Conservation (phyloP, 2,113 vertebrate genomes). For the Empidonax traillii region DNA sequence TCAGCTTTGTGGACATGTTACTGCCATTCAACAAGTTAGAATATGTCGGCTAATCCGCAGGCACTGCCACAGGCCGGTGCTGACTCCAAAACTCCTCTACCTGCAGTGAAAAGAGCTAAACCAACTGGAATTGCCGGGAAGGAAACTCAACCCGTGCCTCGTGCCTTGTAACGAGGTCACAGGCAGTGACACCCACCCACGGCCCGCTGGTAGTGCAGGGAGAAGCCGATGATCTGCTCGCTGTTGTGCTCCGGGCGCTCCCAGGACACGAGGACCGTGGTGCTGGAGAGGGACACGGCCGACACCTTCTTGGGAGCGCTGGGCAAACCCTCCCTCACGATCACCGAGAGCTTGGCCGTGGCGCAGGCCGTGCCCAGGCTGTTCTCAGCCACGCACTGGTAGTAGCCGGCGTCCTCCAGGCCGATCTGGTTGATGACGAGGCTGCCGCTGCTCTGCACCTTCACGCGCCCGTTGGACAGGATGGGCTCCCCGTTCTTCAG, state of each 20-base stretch:
- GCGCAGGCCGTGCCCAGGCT: slow-evolving; percentile 89
- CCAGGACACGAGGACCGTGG: slow-evolving; percentile 87
- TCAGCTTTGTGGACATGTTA: rapidly evolving
- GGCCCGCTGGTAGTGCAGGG: slow-evolving; percentile 90
- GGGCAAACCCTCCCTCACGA: slow-evolving; percentile 92
- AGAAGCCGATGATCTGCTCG: slow-evolving; percentile 96
- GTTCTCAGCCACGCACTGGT: slow-evolving; percentile 95
- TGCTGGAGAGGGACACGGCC: slow-evolving; percentile 87
- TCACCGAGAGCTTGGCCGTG: slow-evolving; percentile 87
- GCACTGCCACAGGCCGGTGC: not conserved
- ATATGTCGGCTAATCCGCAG: not conserved
- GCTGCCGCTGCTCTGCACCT: slow-evolving; percentile 87
- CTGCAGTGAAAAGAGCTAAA: not conserved
- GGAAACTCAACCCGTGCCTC: not conserved
- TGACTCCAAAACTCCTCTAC: not conserved
- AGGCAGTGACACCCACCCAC: slow-evolving; percentile 73
- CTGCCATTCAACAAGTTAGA: not conserved
- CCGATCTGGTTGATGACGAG: slow-evolving; percentile 96
- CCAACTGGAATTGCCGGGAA: not conserved
- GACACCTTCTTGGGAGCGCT: slow-evolving; percentile 87
- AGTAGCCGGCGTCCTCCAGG: slow-evolving; percentile 91
- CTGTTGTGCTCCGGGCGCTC: slow-evolving; percentile 90
- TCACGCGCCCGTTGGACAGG: slow-evolving; percentile 85
- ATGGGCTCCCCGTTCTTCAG: slow-evolving; percentile 87
- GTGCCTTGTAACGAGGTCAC: not conserved